phyloP scores from a whole-genome alignment of 2,888 invertebrate species.

The Himalopsyche japonica region DNA sequence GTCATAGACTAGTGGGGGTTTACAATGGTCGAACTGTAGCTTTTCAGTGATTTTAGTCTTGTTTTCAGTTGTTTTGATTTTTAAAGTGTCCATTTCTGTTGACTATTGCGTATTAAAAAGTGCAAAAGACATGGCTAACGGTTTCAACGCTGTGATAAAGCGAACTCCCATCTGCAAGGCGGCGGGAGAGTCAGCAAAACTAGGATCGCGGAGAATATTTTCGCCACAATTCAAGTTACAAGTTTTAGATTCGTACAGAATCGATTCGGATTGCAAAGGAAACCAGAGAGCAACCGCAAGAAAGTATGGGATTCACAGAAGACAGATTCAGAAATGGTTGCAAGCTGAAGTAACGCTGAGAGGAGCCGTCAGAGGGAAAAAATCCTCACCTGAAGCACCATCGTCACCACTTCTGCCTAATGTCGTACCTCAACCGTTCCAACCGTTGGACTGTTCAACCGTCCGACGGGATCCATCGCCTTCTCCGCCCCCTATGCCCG shows the following conservation, averaged over 20 bases:
- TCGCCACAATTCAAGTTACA: conserved; percentile 87
- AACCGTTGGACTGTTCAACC: conserved; percentile 45
- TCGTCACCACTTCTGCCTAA: conserved; percentile 49
- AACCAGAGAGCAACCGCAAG: conserved; percentile 88
- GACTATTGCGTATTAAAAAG: conserved; percentile 14
- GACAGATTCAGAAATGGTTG: conserved; percentile 91
- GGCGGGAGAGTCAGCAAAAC: conserved; percentile 50
- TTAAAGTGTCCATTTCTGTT: conserved; percentile 33
- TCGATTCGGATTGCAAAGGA: conserved; percentile 84
- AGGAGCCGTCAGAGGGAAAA: conserved; percentile 65
- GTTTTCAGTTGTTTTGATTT: conserved; percentile 36
- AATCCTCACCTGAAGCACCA: conserved; percentile 55
- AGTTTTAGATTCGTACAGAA: conserved; percentile 84
- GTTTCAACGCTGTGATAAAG: conserved; percentile 59
- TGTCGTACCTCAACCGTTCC: conserved; percentile 47
- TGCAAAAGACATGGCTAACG: conserved; percentile 59
- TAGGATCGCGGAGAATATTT: conserved; percentile 86
- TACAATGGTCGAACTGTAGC: conserved; percentile 61
- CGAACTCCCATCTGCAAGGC: conserved; percentile 48
- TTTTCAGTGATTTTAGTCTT: conserved; percentile 48
- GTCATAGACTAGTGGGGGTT: conserved; percentile 55
- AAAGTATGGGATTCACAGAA: conserved; percentile 86
- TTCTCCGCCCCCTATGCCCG: conserved; percentile 44
- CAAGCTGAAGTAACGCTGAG: conserved; percentile 81
- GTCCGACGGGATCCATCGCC: conserved; percentile 54